Evolutionary conservation across 2,888 invertebrate genomes (phyloP), one percentile per base, ranked within the genome.

Genomic region (Drosophila lacicola): DNA sequence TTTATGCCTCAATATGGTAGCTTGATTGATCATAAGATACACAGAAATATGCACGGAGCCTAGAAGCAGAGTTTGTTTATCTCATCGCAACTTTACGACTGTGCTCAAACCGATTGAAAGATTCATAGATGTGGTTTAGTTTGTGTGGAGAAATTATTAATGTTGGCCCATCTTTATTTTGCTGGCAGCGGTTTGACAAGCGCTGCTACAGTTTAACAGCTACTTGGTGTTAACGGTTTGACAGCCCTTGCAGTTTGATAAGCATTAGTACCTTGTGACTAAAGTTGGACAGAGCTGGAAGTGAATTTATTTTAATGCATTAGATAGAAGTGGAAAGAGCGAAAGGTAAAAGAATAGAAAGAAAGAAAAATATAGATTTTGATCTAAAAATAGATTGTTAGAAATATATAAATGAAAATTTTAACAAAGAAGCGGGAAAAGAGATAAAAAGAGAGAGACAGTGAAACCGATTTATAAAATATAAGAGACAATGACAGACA

Each of bases 1-100:
- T 70, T 71, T 60, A 69, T 85, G 76, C 60, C 81, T 84, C 71
- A 78, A 80, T 47, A 81, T 83, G 88, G 83, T 76, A 83, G 69
- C 81, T 76, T 73, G 81, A 51, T 68, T 74, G 57, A 60, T 74
- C 57, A 55, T 55, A 70, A 81, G 64, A 62, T 53, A 64, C 42
- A 62, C 56, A 57, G 49, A 73, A 54, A 62, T 67, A 74, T 73
- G 49, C 67, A 58, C 62, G 55, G 4, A 44, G 45, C 57, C 51
- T 60, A 65, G 51, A 71, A 53, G 21, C 33, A 33, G 51, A 54
- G 29, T 66, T 55, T 63, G 25, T 60, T 50, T 10, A 57, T 36
- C 54, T 29, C 25, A 60, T 36, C 21, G 46, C 37, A 68, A 25
- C 51, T 14, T 14, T 39, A 19, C 3, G 13, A n/a, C 21, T 17